Percentiles rank a stretch among this genome's conserved stretches.
Evolutionary conservation across 2,113 vertebrate genomes (phyloP).

Genomic region (Amphiprion ocellaris): DNA sequence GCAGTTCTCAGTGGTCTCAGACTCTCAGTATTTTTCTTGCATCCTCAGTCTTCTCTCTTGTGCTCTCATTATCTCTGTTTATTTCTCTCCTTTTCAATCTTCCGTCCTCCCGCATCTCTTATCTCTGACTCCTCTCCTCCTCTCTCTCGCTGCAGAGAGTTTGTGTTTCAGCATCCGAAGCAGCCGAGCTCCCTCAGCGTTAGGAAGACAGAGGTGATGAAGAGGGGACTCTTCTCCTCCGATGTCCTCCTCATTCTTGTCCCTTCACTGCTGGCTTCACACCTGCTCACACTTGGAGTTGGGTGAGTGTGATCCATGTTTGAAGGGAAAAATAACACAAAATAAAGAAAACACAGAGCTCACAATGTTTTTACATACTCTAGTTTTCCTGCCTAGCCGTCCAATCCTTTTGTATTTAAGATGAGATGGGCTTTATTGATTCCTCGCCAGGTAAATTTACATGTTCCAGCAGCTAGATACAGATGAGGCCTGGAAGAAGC

Average conservation of each 20-base stretch:
- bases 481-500: too few species aligned
- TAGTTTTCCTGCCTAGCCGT: too few species aligned
- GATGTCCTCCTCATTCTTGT: conserved; percentile 77
- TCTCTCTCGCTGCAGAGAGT: conserved; percentile 74
- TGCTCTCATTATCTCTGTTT: conserved; percentile 63
- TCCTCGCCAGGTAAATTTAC: too few species aligned
- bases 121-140: conserved; percentile 2
- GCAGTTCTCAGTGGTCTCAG: conserved; percentile 39
- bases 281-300: conserved; percentile 79
- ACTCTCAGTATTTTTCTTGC: conserved; percentile 19
- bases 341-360: too few species aligned
- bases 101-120: conserved; percentile 22
- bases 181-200: conserved; percentile 79
- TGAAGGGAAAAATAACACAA: too few species aligned
- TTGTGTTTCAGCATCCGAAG: conserved; percentile 85
- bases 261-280: conserved; percentile 77
- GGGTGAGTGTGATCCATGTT: conserved; percentile 49
- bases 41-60: conserved; percentile 44
- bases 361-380: too few species aligned
- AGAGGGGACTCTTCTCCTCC: conserved; percentile 83
- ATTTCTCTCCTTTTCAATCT: conserved; percentile 24
- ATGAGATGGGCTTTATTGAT: too few species aligned
- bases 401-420: too few species aligned
- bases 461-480: too few species aligned
- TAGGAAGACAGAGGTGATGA: conserved; percentile 85